phyloP scores from a whole-genome alignment of 2,888 invertebrate species.

The Eilema griseolum region DNA sequence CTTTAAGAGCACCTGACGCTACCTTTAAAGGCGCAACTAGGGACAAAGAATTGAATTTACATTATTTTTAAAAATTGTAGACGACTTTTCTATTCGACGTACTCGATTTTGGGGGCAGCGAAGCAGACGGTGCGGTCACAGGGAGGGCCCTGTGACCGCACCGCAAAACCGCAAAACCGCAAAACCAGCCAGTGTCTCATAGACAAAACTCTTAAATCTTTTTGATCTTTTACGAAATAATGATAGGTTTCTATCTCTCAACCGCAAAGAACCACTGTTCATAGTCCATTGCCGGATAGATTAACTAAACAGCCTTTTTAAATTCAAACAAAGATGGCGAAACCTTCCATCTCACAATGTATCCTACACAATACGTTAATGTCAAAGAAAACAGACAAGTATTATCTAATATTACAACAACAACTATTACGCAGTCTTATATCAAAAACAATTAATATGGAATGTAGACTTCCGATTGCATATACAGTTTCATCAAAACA shows the following conservation, averaged over 20 bases:
- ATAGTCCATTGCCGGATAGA: neutral
- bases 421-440: conserved; percentile 19
- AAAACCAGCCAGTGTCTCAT: too few relatives aligned
- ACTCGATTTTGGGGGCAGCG: too few relatives aligned
- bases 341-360: neutral
- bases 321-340: neutral
- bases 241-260: neutral
- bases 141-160: too few relatives aligned
- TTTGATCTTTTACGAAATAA: too few relatives aligned
- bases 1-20: too few relatives aligned
- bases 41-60: too few relatives aligned
- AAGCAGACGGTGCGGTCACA: too few relatives aligned
- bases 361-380: neutral
- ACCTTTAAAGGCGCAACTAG: too few relatives aligned
- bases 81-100: too few relatives aligned
- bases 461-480: conserved; percentile 24
- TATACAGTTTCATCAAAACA: conserved; percentile 23
- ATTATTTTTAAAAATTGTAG: too few relatives aligned
- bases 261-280: neutral
- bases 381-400: neutral
- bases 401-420: conserved; percentile 13
- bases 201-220: too few relatives aligned
- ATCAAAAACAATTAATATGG: conserved; percentile 22
- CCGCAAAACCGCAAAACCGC: too few relatives aligned
- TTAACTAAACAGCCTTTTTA: neutral